These are phyloP conservation scores for Chaetodon auriga DNA, from an alignment of 2,113 vertebrate species.

Conservation along the genomic window DNA sequence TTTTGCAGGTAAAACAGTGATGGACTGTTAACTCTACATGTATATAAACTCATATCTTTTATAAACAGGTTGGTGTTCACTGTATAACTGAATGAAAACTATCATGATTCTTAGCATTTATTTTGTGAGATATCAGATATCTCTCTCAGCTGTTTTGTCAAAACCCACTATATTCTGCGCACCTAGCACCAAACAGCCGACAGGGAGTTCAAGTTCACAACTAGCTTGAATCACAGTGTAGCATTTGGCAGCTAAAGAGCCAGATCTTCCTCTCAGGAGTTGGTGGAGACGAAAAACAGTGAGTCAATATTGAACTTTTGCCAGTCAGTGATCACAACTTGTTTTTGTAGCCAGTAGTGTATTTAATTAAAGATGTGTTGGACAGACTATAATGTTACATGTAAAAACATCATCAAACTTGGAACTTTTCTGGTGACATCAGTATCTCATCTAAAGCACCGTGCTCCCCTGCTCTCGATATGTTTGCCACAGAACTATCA, in stretches of 20 bases:
- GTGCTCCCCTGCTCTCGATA: background rate
- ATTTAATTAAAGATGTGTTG: no score
- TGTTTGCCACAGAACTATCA: conserved; percentile 13
- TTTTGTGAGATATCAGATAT: background rate
- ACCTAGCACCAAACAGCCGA: no score
- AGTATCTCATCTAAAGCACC: conserved; percentile 10
- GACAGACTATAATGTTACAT: background rate
- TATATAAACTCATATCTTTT: background rate
- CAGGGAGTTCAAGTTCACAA: no score
- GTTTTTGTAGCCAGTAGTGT: background rate
- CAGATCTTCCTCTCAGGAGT: no score
- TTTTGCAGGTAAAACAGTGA: background rate
- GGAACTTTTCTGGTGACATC: background rate
- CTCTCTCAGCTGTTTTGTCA: background rate
- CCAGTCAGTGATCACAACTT: no score
- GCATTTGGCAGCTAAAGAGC: no score
- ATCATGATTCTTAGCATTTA: conserved; percentile 2
- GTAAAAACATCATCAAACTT: background rate
- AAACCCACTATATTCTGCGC: no score
- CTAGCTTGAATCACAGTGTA: no score
- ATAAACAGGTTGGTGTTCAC: background rate
- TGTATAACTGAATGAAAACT: background rate
- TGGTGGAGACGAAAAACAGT: no score
- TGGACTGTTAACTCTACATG: background rate
- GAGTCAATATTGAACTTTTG: no score